Evolutionary conservation across 2,113 vertebrate species (phyloP).

Genomic region (Phrynosoma blainvillii): DNA sequence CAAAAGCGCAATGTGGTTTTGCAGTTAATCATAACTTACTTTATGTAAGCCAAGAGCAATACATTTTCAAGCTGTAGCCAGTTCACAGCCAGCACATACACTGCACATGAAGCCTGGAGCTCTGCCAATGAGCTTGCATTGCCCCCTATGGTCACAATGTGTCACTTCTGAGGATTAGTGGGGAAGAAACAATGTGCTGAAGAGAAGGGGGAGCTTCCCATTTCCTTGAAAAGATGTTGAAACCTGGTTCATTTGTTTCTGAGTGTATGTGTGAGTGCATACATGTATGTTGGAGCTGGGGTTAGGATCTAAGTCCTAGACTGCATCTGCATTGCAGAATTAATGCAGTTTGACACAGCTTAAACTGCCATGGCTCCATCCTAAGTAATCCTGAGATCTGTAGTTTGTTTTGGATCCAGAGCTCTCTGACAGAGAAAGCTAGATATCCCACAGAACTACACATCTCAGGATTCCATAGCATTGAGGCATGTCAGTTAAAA

Average conservation of each 20-base stretch:
- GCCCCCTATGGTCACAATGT: constrained; percentile 77
- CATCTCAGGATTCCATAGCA: no score
- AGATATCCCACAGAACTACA: no score
- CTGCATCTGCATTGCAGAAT: background rate
- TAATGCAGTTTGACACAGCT: no score
- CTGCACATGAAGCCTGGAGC: constrained; percentile 39
- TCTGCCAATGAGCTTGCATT: constrained; percentile 74
- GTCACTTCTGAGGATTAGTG: constrained; percentile 48
- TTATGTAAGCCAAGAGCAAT: constrained; percentile 46
- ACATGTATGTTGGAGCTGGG: background rate
- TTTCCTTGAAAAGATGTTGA: constrained; percentile 16
- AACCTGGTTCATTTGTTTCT: background rate
- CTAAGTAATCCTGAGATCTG: no score
- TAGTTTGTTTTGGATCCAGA: no score
- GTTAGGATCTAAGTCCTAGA: background rate
- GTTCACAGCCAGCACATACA: background rate
- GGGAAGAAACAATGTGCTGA: constrained; percentile 21
- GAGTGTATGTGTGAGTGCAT: background rate
- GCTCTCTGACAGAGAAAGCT: no score
- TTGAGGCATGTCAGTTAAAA: no score
- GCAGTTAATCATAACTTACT: constrained; percentile 11
- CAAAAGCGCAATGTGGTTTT: constrained; percentile 19
- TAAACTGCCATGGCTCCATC: no score
- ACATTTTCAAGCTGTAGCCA: constrained; percentile 22
- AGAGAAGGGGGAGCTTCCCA: background rate